Evolutionary conservation across 2,888 invertebrate species (phyloP), one percentile per base, ranked within the genome.

Genomic region (Scrobipalpa atriplicella): DNA sequence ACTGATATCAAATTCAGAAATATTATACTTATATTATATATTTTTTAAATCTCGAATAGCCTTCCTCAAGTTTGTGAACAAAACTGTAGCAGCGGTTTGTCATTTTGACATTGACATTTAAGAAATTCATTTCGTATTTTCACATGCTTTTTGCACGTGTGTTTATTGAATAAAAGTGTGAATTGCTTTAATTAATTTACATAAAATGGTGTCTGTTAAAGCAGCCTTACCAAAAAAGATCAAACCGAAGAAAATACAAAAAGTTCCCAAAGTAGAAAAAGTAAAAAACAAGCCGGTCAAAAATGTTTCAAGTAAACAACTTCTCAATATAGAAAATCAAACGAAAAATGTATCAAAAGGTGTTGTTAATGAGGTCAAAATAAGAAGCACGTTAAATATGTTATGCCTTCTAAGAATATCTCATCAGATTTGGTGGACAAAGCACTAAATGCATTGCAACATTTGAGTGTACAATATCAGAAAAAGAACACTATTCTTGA

Each of bases 401-500:
- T 85, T 36, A 81, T 87, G 82, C 92, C 92, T 51, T 82, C 89
- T 13, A 82, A 85, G 73, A 78, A 73, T 69, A 72, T 92, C 18
- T 84, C 85, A 21, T 83, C 82, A 67, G 77, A 80, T 19, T 67
- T 86, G 0, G 81, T 89, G 10, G 76, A 75, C 64, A 77, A 78
- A n/a, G 83, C 84, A 72, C 75, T 92, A 65, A 75, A 70, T 67
- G 89, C 89, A 13, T 74, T 92, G 61, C 77, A 85, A 63, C 80
- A 86, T 68, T 72, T 92, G 67, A 72, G 80, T 13, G 70, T 71
- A 39, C 77, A 81, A 63, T 77, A 83, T 54, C 85, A 83, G 68
- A 86, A 87, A 56, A 90, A 86, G 67, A 92, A 90, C 69, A 75
- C 79, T n/a, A 82, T 95, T 54, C 94, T 95, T 72, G 90, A 93